Base-by-base conservation (phyloP, 2,113 vertebrate genomes). In the Zapus hudsonius region DNA sequence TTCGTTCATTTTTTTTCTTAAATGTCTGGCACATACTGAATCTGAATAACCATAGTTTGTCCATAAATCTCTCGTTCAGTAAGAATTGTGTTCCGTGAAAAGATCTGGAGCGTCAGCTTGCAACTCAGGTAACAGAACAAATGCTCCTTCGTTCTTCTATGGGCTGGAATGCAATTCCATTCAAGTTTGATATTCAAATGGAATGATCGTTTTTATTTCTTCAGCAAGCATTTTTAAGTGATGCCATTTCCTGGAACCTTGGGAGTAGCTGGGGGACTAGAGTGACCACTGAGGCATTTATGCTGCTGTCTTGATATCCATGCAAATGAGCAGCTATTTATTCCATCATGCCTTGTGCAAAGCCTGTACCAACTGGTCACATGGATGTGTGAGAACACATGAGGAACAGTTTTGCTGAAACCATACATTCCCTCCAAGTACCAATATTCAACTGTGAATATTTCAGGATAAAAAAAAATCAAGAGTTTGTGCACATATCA, bases 1-100 rank as follows among this genome's bases (percentile, higher is more conserved):
- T 95, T 36, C n/a, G 12, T 83, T 92, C 72, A 57, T 69, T 88
- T 94, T 80, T 85, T 22, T n/a, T 67, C 73, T 75, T 66, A 86
- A 84, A 81, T 73, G 29, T 33, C 23, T 89, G 7, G 55, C 63
- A 36, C 15, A 67, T 69, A 89, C 33, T 25, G 83, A 67, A 9
- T 89, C 72, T 89, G 81, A 95, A 87, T 87, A 91, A 70, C 40
- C 17, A 29, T 10, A 25, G 10, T 78, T 74, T 93, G 59, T 74
- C 20, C 38, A 55, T 57, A 84, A 73, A 75, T 78, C 27, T 87
- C 94, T 84, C 38, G 92, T 87, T 69, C 66, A 66, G 38, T 72
- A 72, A 94, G 89, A 94, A 84, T 55, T 22, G 16, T 70, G 4
- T 83, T 90, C 2, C 89, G 27, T 80, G 70, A 67, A 63, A 89